phyloP scores from a whole-genome alignment of 2,113 vertebrate genomes.

The Pholis gunnellus region DNA sequence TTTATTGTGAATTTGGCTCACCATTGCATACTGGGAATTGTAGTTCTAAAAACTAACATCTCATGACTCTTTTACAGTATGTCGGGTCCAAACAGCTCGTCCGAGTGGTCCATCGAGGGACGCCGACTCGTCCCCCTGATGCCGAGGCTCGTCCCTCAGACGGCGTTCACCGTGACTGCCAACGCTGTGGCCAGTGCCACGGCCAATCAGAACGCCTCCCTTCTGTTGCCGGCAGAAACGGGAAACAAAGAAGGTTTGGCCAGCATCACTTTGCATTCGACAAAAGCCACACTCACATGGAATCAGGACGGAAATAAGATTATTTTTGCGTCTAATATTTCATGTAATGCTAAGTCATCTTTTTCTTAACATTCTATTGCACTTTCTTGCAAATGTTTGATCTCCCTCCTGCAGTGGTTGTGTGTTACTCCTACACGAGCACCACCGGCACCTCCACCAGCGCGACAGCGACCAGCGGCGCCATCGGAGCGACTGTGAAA shows the following conservation, averaged over 20 bases:
- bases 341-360: too few species aligned
- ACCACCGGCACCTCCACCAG: constrained; percentile 94
- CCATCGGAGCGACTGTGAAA: constrained; percentile 89
- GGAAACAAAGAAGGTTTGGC: constrained; percentile 96
- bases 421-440: constrained; percentile 98
- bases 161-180: constrained; percentile 94
- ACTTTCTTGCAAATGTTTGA: too few species aligned
- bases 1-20: neutral
- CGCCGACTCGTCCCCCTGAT: constrained; percentile 95
- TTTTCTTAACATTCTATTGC: neutral
- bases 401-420: constrained; percentile 86
- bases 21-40: neutral
- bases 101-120: constrained; percentile 98
- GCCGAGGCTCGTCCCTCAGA: constrained; percentile 97
- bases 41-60: neutral
- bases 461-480: constrained; percentile 88
- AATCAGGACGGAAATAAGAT: neutral
- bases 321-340: neutral
- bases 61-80: constrained; percentile 83
- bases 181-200: constrained; percentile 94
- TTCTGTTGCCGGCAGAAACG: constrained; percentile 93
- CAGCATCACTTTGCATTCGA: neutral
- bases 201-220: constrained; percentile 92
- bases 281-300: neutral
- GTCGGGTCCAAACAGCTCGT: constrained; percentile 98